A percentile compares a stretch with the other conserved stretches of the same genome.
Conservation (phyloP, 2,888 invertebrate species). For the Lagria hirta region DNA sequence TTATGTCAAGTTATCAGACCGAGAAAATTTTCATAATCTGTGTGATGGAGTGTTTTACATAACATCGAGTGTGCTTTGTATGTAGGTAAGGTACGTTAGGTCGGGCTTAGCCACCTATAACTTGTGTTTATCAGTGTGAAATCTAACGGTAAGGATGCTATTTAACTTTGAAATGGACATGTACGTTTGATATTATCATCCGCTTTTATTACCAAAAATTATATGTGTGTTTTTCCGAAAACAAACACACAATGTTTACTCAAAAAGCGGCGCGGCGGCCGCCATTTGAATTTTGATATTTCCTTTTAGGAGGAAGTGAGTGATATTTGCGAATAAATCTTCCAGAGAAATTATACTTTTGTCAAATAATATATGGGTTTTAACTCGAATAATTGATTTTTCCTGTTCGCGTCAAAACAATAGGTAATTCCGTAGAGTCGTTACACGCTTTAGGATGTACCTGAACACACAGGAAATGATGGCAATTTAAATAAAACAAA, state of each 20-base stretch:
- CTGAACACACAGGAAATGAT: conserved; percentile 15
- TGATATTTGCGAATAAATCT: too few species aligned
- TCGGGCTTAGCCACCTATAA: conserved; percentile 30
- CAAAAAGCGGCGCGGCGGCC: too few species aligned
- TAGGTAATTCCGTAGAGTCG: conserved; percentile 20
- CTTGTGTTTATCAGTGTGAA: conserved; percentile 25
- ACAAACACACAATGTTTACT: too few species aligned
- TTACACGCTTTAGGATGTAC: conserved; percentile 22
- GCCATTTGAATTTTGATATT: too few species aligned
- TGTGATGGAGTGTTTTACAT: conserved; percentile 33
- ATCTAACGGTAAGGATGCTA: conserved; percentile 18
- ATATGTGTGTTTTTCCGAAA: conserved; percentile 13
- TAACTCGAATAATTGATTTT: conserved; percentile 23
- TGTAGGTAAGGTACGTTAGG: too few species aligned
- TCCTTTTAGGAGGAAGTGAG: too few species aligned
- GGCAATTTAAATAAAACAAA: conserved; percentile 21
- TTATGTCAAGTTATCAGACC: conserved; percentile 35
- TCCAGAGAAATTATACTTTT: too few species aligned
- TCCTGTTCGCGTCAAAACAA: conserved; percentile 24
- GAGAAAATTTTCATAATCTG: conserved; percentile 39
- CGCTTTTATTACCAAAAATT: conserved; percentile 16
- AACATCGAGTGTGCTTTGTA: too few species aligned
- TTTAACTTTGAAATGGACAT: conserved; percentile 10
- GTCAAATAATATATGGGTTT: conserved; percentile 12
- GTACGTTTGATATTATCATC: conserved; percentile 11